Base-by-base conservation (phyloP, 2,888 invertebrate genomes). In the Morinoia aosen region DNA sequence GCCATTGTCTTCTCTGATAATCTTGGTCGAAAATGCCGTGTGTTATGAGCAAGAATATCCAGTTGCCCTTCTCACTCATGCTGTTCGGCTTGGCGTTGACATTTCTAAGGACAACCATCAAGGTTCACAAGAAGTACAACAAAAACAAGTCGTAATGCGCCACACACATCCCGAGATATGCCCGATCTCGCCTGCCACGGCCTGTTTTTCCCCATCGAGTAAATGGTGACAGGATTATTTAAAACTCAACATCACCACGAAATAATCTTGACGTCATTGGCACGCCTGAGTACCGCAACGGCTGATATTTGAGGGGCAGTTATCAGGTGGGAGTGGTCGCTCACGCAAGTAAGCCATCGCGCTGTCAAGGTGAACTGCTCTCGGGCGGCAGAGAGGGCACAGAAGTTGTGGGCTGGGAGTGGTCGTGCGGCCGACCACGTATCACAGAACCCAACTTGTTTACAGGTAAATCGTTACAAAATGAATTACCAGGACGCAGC, bases 341-440 rank as follows among this genome's bases (percentile, higher is more conserved):
- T 48, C 90, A 90, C 40, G 90, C 40, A 10, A 16, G 25, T 57
- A 10, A 16, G 33, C 33, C 48, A 16, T 93, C 93, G 57, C 25
- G 11, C 48, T 93, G 93, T 57, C 93, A 93, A 93, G 93, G 93
- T 93, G 57, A 93, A 33, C 93, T 93, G 12, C 57, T 48, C 48
- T 56, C 19, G 10, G 58, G 40, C 4, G 90, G 16, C 90, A 25
- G 7, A 19, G 57, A 57, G 48, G 48, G 48, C 48, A 5, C 48
- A 48, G 48, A 5, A 48, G 33, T 57, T 93, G 56, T 33, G 11
- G 25, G 19, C n/a, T 19, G 93, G 93, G 93, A 93, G 93, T 93
- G 93, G 93, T 33, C 58, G n/a, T 33, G 76, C 33, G 16, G 76
- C 7, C 2, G 76, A 76, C 76, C 76, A 33, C 10, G 33, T 3